Base-by-base conservation (phyloP, 2,113 vertebrate species). In the Bombycilla garrulus region DNA sequence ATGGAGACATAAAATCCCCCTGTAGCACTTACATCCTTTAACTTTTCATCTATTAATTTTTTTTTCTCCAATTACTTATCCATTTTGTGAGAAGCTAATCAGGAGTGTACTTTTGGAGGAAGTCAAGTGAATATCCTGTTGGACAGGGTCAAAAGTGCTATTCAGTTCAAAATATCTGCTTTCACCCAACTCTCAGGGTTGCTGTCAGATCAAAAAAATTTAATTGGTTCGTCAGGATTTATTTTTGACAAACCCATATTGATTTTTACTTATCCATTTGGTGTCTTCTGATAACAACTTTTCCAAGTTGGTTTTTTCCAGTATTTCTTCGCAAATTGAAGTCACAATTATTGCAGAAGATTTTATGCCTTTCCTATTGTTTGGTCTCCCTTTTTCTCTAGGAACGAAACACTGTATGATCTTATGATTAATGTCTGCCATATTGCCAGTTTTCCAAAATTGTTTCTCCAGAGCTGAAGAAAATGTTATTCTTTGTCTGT, bases 401-500 rank as follows among this genome's bases (percentile, higher is more conserved):
- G 51, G 35, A 90, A 58, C 22, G 8, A 83, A 88, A 44, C 31
- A 40, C 6, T 78, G 15, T 10, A 12, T 61, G 29, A 42, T 38
- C 7, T 17, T 57, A 21, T n/a, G 9, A 82, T 64, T 54, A 45
- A 54, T 69, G 24, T 51, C 44, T 79, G 48, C 16, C 13, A 14
- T 36, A 40, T 20, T 40, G 3, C 3, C 11, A 38, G 10, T 42
- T 86, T 72, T 67, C 9, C 1, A 42, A 51, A 83, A 33, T 9
- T 56, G 3, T 76, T 79, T 36, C 38, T 38, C 38, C 38, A 72
- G 35, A 76, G 50, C 20, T 50, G 51, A 82, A 80, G 18, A 57
- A 72, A 62, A 51, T 0, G 0, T 22, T 70, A 2, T 54, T 67
- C 33, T 69, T 60, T 2, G 1, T 4, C 57, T 23, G 5, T 64